phyloP scores from a whole-genome alignment of 2,113 vertebrate species.

The Acinonyx jubatus region DNA sequence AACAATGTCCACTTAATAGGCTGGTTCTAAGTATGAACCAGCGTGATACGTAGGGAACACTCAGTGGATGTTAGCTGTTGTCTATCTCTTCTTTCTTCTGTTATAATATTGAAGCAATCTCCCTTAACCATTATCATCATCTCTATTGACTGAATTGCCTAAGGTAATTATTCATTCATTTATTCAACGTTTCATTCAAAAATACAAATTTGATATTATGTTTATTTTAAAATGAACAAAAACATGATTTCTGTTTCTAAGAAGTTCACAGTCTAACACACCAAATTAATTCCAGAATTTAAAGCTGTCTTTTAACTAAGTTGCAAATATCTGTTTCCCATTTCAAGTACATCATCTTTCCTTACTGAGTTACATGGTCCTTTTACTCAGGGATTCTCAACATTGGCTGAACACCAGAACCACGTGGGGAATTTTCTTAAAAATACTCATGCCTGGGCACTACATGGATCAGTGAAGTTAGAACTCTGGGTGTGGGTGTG shows the following conservation, averaged over 20 bases:
- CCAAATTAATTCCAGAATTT: constrained; percentile 6
- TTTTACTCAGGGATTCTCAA: neutral
- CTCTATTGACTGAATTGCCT: neutral
- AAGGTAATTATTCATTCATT: neutral
- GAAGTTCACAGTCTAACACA: neutral
- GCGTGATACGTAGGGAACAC: neutral
- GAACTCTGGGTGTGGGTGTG: neutral
- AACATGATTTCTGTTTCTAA: neutral
- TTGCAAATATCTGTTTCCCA: neutral
- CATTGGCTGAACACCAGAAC: neutral
- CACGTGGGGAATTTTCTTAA: neutral
- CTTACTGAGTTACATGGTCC: neutral
- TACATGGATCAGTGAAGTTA: neutral
- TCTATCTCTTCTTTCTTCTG: neutral
- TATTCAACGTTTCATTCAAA: neutral
- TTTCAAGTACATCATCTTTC: neutral
- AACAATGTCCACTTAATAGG: neutral
- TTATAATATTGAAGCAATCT: neutral
- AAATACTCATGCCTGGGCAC: neutral
- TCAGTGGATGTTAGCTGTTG: neutral
- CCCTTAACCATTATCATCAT: neutral
- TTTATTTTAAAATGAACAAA: neutral
- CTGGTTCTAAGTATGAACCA: neutral
- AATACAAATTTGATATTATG: neutral
- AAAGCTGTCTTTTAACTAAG: neutral